Percentiles rank a stretch among this genome's conserved stretches.
phyloP scores from a whole-genome alignment of 2,888 invertebrate species.

The Meandrusa payeni region DNA sequence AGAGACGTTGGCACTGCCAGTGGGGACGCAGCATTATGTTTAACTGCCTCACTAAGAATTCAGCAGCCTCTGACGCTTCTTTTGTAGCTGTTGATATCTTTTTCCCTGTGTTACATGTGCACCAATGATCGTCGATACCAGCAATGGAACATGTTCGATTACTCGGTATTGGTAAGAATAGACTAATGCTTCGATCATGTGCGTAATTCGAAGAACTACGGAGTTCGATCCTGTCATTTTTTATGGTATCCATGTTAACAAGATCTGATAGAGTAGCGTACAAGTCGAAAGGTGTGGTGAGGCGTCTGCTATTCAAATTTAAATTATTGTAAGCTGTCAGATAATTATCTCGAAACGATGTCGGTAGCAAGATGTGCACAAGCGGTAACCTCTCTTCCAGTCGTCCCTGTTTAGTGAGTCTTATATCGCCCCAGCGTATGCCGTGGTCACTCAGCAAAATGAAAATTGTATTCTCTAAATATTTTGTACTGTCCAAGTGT shows the following conservation, averaged over 20 bases:
- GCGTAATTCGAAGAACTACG: conserved; percentile 52
- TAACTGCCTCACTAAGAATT: conserved; percentile 82
- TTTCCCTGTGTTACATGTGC: conserved; percentile 88
- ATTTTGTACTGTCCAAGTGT: conserved; percentile 67
- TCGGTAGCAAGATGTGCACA: conserved; percentile 86
- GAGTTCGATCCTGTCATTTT: conserved; percentile 56
- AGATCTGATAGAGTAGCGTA: conserved; percentile 89
- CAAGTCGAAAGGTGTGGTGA: conserved; percentile 92
- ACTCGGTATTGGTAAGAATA: conserved; percentile 87
- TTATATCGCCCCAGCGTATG: conserved; percentile 91
- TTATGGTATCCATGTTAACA: conserved; percentile 69
- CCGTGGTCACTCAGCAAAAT: conserved; percentile 95
- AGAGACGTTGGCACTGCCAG: conserved; percentile 84
- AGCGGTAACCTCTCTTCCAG: conserved; percentile 94
- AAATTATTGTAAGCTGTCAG: conserved; percentile 83
- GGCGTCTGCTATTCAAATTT: conserved; percentile 82
- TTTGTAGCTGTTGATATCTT: conserved; percentile 77
- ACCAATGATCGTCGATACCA: conserved; percentile 91
- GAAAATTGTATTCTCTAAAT: conserved; percentile 84
- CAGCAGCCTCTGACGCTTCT: conserved; percentile 80
- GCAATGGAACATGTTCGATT: conserved; percentile 89
- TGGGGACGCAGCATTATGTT: conserved; percentile 82
- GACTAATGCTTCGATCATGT: conserved; percentile 84
- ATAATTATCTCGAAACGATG: conserved; percentile 84
- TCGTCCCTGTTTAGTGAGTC: conserved; percentile 91